Evolutionary conservation across 2,113 vertebrate species (phyloP).

Genomic region (Emydura subglobosa): DNA sequence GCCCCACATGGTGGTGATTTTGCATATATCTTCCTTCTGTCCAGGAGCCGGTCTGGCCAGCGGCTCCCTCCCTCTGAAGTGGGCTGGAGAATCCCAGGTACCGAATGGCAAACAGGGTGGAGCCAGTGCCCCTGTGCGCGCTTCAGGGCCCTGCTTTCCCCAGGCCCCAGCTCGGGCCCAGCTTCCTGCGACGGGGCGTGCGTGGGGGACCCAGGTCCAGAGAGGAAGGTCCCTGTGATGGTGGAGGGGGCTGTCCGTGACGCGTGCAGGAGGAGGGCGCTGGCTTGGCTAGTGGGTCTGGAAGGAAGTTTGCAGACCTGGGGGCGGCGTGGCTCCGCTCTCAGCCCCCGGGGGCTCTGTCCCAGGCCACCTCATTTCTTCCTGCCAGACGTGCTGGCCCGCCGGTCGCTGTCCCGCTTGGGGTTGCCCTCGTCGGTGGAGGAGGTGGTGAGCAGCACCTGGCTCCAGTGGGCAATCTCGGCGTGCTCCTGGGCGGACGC

Average conservation of each 20-base stretch:
- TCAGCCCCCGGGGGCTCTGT: neutral
- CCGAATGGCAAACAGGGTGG: too few species aligned
- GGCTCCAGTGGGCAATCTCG: conserved; percentile 89
- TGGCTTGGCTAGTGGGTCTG: neutral
- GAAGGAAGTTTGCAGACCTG: too few species aligned
- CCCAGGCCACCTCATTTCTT: conserved; percentile 81
- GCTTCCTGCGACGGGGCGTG: neutral
- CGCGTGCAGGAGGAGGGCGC: neutral
- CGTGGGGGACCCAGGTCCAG: neutral
- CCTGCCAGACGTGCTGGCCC: conserved; percentile 81
- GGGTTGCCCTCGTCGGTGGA: conserved; percentile 93
- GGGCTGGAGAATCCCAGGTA: neutral
- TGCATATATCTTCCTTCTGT: neutral
- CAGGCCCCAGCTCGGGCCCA: neutral
- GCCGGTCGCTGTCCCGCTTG: conserved; percentile 87
- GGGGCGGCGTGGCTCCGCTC: neutral
- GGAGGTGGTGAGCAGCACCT: conserved; percentile 91
- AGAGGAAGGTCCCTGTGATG: neutral
- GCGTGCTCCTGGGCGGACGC: conserved; percentile 85
- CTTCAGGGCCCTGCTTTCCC: neutral
- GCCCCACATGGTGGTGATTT: neutral
- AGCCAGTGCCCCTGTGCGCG: neutral
- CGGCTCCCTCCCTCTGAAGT: neutral
- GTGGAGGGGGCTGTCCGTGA: too few species aligned
- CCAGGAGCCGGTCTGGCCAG: neutral